Evolutionary conservation across 2,797 vertebrate genomes (phyloP).

Genomic region (Silurus lanzhouensis): DNA sequence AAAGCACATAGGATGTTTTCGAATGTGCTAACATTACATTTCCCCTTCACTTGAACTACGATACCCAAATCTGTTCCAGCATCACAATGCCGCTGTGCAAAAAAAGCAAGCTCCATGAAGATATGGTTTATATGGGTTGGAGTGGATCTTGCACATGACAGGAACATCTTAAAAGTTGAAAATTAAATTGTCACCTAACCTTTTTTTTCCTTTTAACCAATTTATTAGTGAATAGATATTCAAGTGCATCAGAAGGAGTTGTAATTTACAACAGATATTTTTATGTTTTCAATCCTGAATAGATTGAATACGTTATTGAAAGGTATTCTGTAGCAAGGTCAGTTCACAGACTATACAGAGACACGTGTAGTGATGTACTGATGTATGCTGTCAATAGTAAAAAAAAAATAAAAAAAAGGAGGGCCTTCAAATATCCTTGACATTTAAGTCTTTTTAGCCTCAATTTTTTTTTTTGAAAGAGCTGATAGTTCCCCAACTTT

Average conservation of each 20-base stretch:
- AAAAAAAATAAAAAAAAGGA: background rate
- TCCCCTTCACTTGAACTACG: too few relatives aligned
- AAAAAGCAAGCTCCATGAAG: too few relatives aligned
- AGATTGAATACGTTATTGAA: background rate
- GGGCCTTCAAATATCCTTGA: constrained; percentile 13
- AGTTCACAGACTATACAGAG: background rate
- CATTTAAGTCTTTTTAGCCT: background rate
- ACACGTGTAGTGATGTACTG: background rate
- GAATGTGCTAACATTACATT: too few relatives aligned
- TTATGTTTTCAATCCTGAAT: background rate
- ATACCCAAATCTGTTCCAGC: too few relatives aligned
- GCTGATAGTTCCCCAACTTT: background rate
- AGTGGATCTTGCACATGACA: background rate
- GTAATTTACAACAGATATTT: background rate
- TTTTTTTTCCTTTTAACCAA: background rate
- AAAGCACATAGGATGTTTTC: too few relatives aligned
- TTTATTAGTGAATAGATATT: background rate
- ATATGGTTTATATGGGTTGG: too few relatives aligned
- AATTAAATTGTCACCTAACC: background rate
- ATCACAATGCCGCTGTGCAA: too few relatives aligned
- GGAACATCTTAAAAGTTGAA: background rate
- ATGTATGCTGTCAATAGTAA: background rate
- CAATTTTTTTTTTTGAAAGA: background rate
- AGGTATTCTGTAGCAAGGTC: background rate
- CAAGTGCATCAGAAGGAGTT: background rate